phyloP scores from a whole-genome alignment of 2,888 invertebrate genomes.

The Phyto melanocephala region DNA sequence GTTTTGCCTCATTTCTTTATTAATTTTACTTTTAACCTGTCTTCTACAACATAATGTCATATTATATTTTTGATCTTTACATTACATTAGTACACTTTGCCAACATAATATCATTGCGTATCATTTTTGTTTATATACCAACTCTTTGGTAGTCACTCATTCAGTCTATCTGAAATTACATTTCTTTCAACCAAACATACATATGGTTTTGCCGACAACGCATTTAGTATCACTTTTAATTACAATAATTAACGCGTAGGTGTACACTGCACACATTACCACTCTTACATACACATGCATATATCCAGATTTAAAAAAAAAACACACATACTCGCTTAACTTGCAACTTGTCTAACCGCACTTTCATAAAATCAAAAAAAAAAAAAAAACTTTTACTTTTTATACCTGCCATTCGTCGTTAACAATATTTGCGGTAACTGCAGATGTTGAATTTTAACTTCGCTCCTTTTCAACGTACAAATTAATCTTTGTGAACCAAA shows the following conservation, averaged over 20 bases:
- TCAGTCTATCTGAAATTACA: neutral
- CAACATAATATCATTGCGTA: slow-evolving; percentile 43
- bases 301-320: no score
- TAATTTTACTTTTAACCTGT: slow-evolving; percentile 22
- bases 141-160: neutral
- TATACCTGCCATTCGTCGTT: slow-evolving; percentile 55
- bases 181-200: neutral
- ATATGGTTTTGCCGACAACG: no score
- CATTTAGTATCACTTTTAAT: slow-evolving; percentile 60
- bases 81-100: slow-evolving; percentile 34
- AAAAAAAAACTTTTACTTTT: slow-evolving; percentile 55
- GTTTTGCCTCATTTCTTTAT: slow-evolving; percentile 13
- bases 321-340: neutral
- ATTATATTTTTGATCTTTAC: slow-evolving; percentile 24
- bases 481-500: slow-evolving; percentile 29
- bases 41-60: slow-evolving; percentile 21
- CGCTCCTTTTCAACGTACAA: slow-evolving; percentile 19
- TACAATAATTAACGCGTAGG: slow-evolving; percentile 60
- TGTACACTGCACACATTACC: neutral
- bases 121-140: slow-evolving; percentile 41
- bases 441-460: slow-evolving; percentile 55
- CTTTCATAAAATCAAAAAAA: slow-evolving; percentile 28
- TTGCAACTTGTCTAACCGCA: slow-evolving; percentile 56
- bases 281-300: neutral
- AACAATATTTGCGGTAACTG: slow-evolving; percentile 48